Conservation (phyloP, 2,797 vertebrate genomes). For the Orestias chungarensis region DNA sequence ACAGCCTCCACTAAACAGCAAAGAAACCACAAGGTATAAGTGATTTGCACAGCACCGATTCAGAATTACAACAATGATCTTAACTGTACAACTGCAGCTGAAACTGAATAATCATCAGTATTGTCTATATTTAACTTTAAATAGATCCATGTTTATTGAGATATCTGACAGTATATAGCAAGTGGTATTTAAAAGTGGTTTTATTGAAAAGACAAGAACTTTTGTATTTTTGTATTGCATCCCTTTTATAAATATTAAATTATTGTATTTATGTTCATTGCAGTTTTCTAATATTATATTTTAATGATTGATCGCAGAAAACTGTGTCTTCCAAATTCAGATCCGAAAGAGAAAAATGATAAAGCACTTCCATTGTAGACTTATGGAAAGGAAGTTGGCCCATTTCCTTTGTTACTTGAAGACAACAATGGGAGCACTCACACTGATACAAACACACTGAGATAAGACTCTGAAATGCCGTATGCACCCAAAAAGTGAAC, state of each 20-base stretch:
- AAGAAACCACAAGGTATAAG: neutral
- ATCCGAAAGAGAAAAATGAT: neutral
- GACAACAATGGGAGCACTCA: constrained; percentile 26
- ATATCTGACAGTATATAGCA: neutral
- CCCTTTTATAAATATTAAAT: neutral
- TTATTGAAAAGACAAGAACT: neutral
- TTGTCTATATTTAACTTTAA: too few species aligned
- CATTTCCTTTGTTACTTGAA: constrained; percentile 23
- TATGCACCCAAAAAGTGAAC: constrained; percentile 56
- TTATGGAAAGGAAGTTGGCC: constrained; percentile 35
- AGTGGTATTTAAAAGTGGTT: neutral
- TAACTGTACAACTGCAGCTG: too few species aligned
- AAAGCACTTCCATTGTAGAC: constrained; percentile 20
- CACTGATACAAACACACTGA: constrained; percentile 33
- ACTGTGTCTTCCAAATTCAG: neutral
- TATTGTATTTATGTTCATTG: neutral
- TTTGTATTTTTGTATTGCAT: neutral
- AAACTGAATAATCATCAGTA: too few species aligned
- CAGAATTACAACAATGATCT: too few species aligned
- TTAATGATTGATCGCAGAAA: neutral
- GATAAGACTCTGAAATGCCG: constrained; percentile 52
- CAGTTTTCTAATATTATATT: neutral
- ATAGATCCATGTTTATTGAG: too few species aligned
- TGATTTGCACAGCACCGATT: neutral
- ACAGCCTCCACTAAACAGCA: neutral